A percentile compares a stretch with the other conserved stretches of the same genome.
Conservation (phyloP, 1,140 invertebrate genomes). For the Gyrodactylus salaris region DNA sequence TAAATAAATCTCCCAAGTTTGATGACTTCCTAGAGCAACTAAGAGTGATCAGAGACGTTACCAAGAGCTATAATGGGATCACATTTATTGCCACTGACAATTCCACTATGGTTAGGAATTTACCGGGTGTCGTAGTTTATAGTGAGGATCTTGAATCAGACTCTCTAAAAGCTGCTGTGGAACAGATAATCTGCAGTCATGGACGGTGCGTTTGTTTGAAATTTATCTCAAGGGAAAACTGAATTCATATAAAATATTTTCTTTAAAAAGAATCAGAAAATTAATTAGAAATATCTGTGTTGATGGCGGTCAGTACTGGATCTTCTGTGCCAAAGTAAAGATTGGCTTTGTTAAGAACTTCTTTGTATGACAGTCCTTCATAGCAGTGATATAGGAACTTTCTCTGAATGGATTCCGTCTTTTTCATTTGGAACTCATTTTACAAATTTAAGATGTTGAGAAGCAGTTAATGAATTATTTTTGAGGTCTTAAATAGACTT, state of each 20-base stretch:
- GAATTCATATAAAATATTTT: no score
- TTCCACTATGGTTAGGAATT: not conserved
- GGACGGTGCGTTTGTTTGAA: not conserved
- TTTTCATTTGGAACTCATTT: no score
- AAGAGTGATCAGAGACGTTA: not conserved
- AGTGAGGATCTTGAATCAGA: not conserved
- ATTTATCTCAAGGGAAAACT: no score
- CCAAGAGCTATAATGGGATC: not conserved
- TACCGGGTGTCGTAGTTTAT: not conserved
- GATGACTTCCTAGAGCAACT: not conserved
- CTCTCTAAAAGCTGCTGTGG: not conserved
- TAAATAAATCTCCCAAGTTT: not conserved
- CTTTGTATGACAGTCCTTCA: no score
- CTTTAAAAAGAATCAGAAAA: no score
- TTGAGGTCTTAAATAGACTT: constrained; percentile 47
- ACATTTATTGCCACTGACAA: not conserved
- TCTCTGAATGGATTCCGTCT: no score
- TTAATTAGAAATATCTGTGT: no score
- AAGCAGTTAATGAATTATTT: not conserved
- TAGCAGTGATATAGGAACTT: no score
- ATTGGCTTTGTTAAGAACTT: no score
- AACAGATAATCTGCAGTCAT: not conserved
- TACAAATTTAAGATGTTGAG: no score
- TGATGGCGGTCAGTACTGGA: no score
- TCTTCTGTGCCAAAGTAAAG: no score